A percentile compares a stretch with the other conserved stretches of the same genome.
Conservation (phyloP, 2,113 vertebrate species). For the Aleadryas rufinucha region DNA sequence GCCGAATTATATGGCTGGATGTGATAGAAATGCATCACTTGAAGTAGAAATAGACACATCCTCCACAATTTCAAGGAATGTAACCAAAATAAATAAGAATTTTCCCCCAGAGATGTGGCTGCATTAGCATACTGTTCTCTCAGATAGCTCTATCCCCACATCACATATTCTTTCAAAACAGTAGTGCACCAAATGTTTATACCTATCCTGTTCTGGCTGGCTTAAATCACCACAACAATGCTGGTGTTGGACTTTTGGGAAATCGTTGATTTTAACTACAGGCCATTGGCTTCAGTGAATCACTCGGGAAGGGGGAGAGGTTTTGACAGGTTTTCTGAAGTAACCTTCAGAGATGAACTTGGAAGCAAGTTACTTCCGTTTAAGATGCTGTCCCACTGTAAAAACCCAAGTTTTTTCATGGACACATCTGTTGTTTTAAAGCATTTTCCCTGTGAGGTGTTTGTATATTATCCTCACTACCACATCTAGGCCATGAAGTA, state of each 20-base stretch:
- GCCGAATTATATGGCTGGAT: not conserved
- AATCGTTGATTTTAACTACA: slow-evolving; percentile 10
- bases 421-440: slow-evolving; percentile 49
- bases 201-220: not conserved
- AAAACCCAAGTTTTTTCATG: not conserved
- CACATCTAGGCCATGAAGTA: slow-evolving; percentile 65
- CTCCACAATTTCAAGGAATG: not conserved
- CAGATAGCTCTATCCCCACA: not conserved
- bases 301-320: not conserved
- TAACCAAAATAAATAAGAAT: not conserved
- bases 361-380: not conserved
- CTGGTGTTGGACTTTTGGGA: not conserved
- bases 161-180: not conserved
- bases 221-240: not conserved
- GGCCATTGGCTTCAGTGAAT: not conserved
- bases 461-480: slow-evolving; percentile 60
- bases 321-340: slow-evolving; percentile 6
- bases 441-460: slow-evolving; percentile 48
- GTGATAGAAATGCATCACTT: not conserved
- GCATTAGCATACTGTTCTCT: not conserved
- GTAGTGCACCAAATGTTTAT: not conserved
- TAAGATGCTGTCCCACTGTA: not conserved
- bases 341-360: slow-evolving; percentile 31
- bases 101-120: not conserved
- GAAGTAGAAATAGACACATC: not conserved